Base-by-base conservation (phyloP, 2,888 invertebrate species). In the Drosophila atroscutellata region DNA sequence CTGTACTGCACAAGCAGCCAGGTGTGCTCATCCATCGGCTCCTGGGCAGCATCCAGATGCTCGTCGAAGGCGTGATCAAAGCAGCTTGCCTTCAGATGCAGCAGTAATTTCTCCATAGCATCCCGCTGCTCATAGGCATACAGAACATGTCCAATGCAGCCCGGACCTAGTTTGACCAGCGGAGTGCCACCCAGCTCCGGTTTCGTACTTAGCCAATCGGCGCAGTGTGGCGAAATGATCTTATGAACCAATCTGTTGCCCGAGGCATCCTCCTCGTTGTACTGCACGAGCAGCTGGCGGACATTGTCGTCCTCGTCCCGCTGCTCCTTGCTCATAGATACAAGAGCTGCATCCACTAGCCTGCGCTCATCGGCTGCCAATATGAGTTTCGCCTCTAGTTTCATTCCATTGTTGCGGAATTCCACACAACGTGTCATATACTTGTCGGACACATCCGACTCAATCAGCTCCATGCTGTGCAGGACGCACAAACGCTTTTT, bases 1-100 rank as follows among this genome's bases (percentile, higher is more conserved):
- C 88, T 90, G 56, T 91, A 90, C 47, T 91, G 92, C 6, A 92
- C 79, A 7, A 91, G 70, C 36, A 92, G 59, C 86, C 89, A 91
- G 1, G 82, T 80, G 4, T 79, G 37, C 1, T 82, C 78, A 30
- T 75, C 52, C 62, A 89, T 54, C 7, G 66, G 55, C 3, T 30
- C 26, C 24, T 58, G 57, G 1, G 34, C 37, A 0, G n/a, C 37
- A 3, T 72, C 78, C 28, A 72, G 7, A 0, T 75, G 32, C 13
- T 88, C 89, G 7, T 88, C 80, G 58, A 80, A 86, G 26, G 61
- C 68, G 0, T 73, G 68, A n/a, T 91, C 81, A 20, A 86, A 87
- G 61, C 88, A 85, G n/a, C 75, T 74, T 0, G 77, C 59, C 39
- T 91, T 91, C 2, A 91, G 49, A 18, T 75, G 66, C 39, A 85